Percentiles rank a stretch among this genome's conserved stretches.
These are phyloP conservation scores for Sciurus carolinensis DNA, from an alignment of 2,797 vertebrate species.

Conservation along the genomic window DNA sequence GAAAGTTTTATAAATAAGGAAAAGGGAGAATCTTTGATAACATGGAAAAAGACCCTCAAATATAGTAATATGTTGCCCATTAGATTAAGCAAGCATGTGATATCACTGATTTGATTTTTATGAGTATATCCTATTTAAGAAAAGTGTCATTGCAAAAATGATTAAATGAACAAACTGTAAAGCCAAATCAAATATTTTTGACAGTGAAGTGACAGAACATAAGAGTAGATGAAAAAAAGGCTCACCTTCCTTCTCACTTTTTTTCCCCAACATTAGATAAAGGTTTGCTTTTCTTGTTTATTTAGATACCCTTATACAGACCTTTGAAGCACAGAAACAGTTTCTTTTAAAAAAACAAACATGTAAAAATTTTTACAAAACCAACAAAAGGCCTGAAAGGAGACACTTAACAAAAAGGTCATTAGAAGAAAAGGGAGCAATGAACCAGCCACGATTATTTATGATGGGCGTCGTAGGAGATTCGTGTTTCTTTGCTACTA, in stretches of 20 bases:
- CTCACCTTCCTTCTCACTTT: not conserved
- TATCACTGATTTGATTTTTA: conserved; percentile 10
- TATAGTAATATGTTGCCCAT: not conserved
- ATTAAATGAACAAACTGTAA: not conserved
- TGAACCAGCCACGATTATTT: not conserved
- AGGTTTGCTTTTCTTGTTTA: not conserved
- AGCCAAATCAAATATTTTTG: conserved; percentile 45
- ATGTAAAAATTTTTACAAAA: not conserved
- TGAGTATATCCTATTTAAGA: conserved; percentile 27
- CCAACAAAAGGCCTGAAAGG: not conserved
- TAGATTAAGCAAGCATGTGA: not conserved
- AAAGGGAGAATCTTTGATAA: not conserved
- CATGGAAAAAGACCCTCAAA: not conserved
- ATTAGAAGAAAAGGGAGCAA: conserved; percentile 3
- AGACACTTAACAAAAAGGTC: not conserved
- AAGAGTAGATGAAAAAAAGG: conserved; percentile 20
- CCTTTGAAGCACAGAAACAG: conserved; percentile 40
- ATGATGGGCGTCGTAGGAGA: not conserved
- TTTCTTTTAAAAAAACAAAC: not conserved
- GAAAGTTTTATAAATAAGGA: not conserved
- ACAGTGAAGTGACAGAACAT: not conserved
- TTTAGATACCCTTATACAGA: not conserved
- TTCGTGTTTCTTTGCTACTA: not conserved
- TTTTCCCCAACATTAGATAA: not conserved
- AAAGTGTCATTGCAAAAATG: not conserved